Evolutionary conservation across 2,797 vertebrate species (phyloP).

Genomic region (Helicolenus hilgendorfi): DNA sequence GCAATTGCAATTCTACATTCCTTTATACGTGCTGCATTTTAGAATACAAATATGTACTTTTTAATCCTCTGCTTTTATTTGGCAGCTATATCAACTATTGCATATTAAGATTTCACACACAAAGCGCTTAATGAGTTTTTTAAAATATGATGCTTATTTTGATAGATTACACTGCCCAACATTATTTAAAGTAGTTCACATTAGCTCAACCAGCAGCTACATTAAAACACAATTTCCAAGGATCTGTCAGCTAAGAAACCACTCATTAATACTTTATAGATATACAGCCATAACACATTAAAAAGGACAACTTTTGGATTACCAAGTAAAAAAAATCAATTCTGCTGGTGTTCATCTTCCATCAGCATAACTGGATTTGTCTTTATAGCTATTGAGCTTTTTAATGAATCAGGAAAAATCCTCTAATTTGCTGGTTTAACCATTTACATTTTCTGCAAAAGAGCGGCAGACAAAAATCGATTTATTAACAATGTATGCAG

Average conservation of each 20-base stretch:
- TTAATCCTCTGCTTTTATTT: background rate
- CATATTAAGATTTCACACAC: background rate
- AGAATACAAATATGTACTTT: background rate
- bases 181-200: background rate
- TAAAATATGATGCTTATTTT: background rate
- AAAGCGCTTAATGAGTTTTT: background rate
- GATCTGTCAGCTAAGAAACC: background rate
- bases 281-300: background rate
- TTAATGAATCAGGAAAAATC: background rate
- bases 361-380: background rate
- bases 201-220: background rate
- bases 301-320: background rate
- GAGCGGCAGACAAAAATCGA: background rate
- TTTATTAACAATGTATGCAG: background rate
- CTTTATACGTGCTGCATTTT: background rate
- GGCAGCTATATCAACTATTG: background rate
- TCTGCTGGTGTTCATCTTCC: background rate
- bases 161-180: background rate
- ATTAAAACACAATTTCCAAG: background rate
- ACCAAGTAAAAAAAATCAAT: background rate
- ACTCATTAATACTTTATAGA: background rate
- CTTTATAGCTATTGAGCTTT: background rate
- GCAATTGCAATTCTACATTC: background rate
- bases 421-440: background rate
- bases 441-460: background rate